These are phyloP conservation scores for Aepyceros melampus DNA, from an alignment of 2,113 vertebrate genomes.

Conservation along the genomic window DNA sequence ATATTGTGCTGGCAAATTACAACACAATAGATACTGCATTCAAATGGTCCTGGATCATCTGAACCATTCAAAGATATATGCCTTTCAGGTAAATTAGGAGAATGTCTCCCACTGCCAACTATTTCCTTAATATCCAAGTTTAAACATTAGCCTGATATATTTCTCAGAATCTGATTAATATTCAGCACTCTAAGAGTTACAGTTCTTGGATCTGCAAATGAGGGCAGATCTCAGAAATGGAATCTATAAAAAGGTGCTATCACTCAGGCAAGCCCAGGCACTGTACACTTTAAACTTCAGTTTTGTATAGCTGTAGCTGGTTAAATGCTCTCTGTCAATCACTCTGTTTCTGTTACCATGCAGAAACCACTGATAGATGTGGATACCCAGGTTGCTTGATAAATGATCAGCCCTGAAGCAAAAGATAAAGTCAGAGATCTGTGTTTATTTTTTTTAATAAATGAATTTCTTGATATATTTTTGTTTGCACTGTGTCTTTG, in stretches of 20 bases:
- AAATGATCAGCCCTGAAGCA: not conserved
- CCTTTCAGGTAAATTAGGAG: not conserved
- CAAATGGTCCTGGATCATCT: not conserved
- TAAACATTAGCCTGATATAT: not conserved
- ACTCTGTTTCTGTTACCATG: not conserved
- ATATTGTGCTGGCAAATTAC: not conserved
- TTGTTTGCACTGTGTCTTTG: not conserved
- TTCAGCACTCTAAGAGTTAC: not conserved
- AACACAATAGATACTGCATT: too few relatives aligned
- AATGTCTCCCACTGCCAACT: not conserved
- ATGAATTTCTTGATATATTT: not conserved
- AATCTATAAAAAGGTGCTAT: not conserved
- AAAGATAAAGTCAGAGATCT: not conserved
- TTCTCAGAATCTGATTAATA: not conserved
- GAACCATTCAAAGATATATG: not conserved
- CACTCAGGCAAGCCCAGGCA: not conserved
- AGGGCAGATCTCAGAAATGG: not conserved
- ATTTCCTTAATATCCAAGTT: not conserved
- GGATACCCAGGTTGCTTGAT: not conserved
- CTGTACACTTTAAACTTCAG: not conserved
- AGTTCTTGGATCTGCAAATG: not conserved
- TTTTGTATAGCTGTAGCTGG: not conserved
- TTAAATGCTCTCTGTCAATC: not conserved
- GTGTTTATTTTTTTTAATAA: not conserved
- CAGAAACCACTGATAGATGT: not conserved